Evolutionary conservation across 2,888 invertebrate genomes (phyloP), one percentile per base, ranked within the genome.

Genomic region (Antheraea assamensis): DNA sequence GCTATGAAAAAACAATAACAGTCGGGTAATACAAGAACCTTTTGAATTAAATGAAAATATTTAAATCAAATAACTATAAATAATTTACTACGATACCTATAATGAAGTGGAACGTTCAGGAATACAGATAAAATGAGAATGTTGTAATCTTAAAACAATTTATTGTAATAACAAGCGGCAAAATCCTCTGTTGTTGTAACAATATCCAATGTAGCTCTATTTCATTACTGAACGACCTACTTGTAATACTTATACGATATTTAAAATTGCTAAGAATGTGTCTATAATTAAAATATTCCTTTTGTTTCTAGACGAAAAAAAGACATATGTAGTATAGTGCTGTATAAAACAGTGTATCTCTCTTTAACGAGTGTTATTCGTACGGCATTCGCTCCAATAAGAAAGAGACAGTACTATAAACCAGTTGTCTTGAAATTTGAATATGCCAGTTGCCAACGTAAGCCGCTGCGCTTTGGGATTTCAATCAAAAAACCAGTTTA

Each of bases 401-500:
- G 52, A 72, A 8, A 68, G 52, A 72, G 66, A 24, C 8, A 52
- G 52, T 31, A 21, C 35, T 52, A 3, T 52, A 19, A n/a, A 30
- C 13, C 2, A 52, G 68, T 35, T 21, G 21, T 35, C 17, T 27
- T 30, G 8, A 31, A 31, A 52, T 31, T 52, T 52, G 52, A 68
- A 64, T 52, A 68, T 52, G 58, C 61, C 24, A 52, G 71, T 35
- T 71, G 49, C 42, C 72, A 35, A 58, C 35, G 66, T 70, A 73
- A 52, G 68, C 71, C 73, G 74, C 73, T 73, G 66, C 55, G 66
- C 73, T 73, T 49, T 17, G 47, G 27, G 58, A 74, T 66, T 74
- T 61, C 71, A 75, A 87, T 89, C 85, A 90, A 91, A 92, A 92
- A 93, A 93, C 93, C 92, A 91, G 93, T 93, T 92, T 92, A 90